These are phyloP conservation scores for Anorthoa munda DNA, from an alignment of 2,888 invertebrate species.

Conservation along the genomic window DNA sequence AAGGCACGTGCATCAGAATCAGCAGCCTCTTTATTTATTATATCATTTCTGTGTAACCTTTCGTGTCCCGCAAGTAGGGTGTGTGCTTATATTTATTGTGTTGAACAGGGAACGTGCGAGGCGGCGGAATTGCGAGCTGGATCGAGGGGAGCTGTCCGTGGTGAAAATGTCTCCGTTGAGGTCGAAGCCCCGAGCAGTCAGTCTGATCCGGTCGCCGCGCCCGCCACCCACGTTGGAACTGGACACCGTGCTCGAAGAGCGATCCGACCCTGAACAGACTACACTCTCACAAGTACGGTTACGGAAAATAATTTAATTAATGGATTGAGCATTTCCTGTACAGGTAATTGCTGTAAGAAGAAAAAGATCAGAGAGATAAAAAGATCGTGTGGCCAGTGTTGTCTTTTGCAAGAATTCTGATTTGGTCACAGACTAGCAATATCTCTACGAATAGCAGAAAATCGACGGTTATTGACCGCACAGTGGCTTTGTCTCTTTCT, in stretches of 20 bases:
- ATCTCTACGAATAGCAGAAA: neutral
- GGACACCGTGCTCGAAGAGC: constrained; percentile 96
- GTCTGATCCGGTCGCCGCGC: constrained; percentile 91
- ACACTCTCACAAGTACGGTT: constrained; percentile 85
- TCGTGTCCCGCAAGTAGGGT: no score
- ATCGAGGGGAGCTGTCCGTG: constrained; percentile 95
- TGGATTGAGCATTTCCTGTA: neutral
- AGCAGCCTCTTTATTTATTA: no score
- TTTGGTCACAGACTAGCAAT: neutral
- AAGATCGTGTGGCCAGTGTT: no score
- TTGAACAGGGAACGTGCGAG: constrained; percentile 93
- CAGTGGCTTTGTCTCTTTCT: neutral
- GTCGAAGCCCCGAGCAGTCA: constrained; percentile 81
- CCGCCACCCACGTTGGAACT: constrained; percentile 95
- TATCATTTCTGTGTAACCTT: no score
- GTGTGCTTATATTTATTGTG: no score
- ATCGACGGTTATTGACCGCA: neutral
- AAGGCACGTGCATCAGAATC: constrained; percentile 92
- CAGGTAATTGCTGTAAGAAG: neutral
- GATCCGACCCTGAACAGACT: constrained; percentile 95
- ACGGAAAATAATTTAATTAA: neutral
- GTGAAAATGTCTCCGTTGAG: constrained; percentile 92
- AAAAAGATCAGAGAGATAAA: no score
- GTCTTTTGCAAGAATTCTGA: neutral
- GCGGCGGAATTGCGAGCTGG: constrained; percentile 95